These are phyloP conservation scores for Epinotia brunnichana DNA, from an alignment of 2,888 invertebrate genomes.

Conservation along the genomic window DNA sequence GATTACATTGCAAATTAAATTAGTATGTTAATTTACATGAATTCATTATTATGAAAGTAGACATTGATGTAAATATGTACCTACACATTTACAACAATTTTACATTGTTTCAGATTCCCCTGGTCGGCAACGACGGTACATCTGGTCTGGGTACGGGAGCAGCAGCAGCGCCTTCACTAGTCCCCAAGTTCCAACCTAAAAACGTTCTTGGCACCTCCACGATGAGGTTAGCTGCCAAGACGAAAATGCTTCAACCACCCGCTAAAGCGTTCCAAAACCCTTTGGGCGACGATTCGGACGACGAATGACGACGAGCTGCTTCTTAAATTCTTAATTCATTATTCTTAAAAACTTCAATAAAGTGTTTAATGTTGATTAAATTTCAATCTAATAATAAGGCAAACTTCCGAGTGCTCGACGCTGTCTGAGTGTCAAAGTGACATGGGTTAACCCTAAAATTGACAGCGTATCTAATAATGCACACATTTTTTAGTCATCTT, in stretches of 20 bases:
- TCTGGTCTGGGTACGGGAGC: conserved; percentile 84
- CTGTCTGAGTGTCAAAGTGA: too few relatives aligned
- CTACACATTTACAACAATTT: background rate
- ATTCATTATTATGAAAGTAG: too few relatives aligned
- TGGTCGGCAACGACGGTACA: conserved; percentile 85
- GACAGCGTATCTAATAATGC: too few relatives aligned
- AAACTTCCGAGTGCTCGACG: too few relatives aligned
- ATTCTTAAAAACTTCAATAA: too few relatives aligned
- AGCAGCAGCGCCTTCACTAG: conserved; percentile 51
- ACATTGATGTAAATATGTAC: background rate
- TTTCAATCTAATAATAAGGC: background rate
- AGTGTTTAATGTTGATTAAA: background rate
- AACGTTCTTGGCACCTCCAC: conserved; percentile 68
- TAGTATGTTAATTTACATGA: too few relatives aligned
- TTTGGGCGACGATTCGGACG: conserved; percentile 60
- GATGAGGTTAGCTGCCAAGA: conserved; percentile 65
- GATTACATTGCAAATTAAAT: too few relatives aligned
- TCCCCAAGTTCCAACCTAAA: conserved; percentile 48
- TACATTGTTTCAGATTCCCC: conserved; percentile 80
- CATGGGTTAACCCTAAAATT: too few relatives aligned
- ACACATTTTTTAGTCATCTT: too few relatives aligned
- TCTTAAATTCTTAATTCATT: too few relatives aligned
- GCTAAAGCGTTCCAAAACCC: conserved; percentile 71
- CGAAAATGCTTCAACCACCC: conserved; percentile 73
- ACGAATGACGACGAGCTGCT: conserved; percentile 50